These are phyloP conservation scores for Gopherus evgoodei DNA, from an alignment of 2,113 vertebrate genomes.

Conservation along the genomic window DNA sequence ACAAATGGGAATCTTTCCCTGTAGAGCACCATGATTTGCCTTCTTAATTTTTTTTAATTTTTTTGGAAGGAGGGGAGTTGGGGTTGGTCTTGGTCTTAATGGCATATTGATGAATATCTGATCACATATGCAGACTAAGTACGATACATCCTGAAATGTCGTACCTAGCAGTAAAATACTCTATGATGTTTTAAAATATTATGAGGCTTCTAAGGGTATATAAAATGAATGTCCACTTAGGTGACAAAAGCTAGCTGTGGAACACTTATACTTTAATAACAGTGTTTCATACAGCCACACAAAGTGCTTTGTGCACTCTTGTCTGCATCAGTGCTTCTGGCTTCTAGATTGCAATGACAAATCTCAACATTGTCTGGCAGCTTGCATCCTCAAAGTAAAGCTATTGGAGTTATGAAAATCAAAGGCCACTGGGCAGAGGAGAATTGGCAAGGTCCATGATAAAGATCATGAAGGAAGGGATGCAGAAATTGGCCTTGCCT, in stretches of 20 bases:
- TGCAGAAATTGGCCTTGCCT: neutral
- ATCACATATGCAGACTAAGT: neutral
- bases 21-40: neutral
- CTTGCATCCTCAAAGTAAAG: neutral
- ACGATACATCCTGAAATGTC: neutral
- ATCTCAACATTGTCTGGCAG: neutral
- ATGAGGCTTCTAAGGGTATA: neutral
- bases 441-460: neutral
- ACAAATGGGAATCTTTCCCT: neutral
- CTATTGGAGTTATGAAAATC: neutral
- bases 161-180: neutral
- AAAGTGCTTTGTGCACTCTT: neutral
- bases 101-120: neutral
- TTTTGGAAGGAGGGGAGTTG: neutral
- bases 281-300: fast-evolving
- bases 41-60: neutral
- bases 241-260: neutral
- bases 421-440: neutral
- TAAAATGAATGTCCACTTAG: neutral
- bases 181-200: neutral
- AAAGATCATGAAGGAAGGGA: neutral
- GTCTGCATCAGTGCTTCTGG: neutral
- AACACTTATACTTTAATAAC: neutral
- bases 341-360: neutral
- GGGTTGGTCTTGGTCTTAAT: neutral